Evolutionary conservation across 1,140 invertebrate genomes (phyloP).

Genomic region (Lepidotrigona ventralis): DNA sequence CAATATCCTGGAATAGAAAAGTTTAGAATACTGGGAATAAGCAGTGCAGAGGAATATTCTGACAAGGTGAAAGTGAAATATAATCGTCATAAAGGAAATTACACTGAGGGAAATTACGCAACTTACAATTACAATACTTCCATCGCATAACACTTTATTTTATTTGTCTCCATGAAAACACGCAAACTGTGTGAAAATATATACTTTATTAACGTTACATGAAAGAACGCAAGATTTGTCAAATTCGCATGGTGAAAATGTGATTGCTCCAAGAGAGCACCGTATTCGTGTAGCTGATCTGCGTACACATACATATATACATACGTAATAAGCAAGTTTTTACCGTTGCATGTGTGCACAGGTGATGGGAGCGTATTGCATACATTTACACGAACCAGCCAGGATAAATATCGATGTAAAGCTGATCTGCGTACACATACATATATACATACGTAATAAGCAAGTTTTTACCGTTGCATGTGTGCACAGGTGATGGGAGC

Average conservation of each 20-base stretch:
- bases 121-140: too few species aligned
- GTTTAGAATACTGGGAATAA: background rate
- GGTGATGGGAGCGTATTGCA: background rate
- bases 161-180: background rate
- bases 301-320: too few species aligned
- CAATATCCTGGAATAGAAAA: too few species aligned
- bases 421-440: background rate
- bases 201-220: background rate
- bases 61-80: background rate
- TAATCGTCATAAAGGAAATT: background rate
- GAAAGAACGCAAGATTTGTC: background rate
- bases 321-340: slow-evolving; percentile 7
- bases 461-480: slow-evolving; percentile 6
- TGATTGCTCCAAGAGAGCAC: background rate
- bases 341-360: slow-evolving; percentile 6
- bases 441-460: background rate
- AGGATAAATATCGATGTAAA: slow-evolving; percentile 16
- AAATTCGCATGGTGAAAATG: background rate
- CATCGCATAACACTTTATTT: background rate
- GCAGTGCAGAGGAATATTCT: background rate
- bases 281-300: background rate
- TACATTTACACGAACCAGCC: background rate
- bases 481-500: background rate
- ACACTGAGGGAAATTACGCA: background rate
- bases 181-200: background rate